These are phyloP conservation scores for Caenorhabditis sp. DNA, from an alignment of 2,888 invertebrate species.

Conservation along the genomic window DNA sequence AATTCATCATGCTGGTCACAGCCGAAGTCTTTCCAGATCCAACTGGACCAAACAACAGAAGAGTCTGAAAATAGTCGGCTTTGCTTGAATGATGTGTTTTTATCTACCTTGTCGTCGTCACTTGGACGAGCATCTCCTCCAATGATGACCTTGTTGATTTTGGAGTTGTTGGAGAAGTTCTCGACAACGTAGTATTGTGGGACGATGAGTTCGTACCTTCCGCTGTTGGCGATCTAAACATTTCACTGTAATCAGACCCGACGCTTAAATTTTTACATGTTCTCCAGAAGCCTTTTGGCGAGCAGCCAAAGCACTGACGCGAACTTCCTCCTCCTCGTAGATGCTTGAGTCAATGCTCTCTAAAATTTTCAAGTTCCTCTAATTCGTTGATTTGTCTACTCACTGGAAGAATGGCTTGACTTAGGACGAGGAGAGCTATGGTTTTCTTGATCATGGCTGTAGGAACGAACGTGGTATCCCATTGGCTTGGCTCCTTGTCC, in stretches of 20 bases:
- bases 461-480: slow-evolving; percentile 54
- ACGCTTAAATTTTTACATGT: slow-evolving; percentile 56
- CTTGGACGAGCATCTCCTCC: slow-evolving; percentile 74
- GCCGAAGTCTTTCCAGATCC: slow-evolving; percentile 76
- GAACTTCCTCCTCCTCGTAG: slow-evolving; percentile 69
- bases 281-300: slow-evolving; percentile 66
- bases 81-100: background rate
- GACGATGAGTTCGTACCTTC: slow-evolving; percentile 64
- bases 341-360: slow-evolving; percentile 66
- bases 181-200: slow-evolving; percentile 68
- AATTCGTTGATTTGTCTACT: background rate
- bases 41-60: slow-evolving; percentile 77
- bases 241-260: background rate
- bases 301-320: slow-evolving; percentile 64
- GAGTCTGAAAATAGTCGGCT: slow-evolving; percentile 51
- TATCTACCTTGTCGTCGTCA: slow-evolving; percentile 74
- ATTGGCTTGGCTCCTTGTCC: slow-evolving; percentile 52
- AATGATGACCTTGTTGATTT: slow-evolving; percentile 74
- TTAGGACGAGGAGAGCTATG: slow-evolving; percentile 33
- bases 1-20: slow-evolving; percentile 76
- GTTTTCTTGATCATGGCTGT: slow-evolving; percentile 44
- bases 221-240: slow-evolving; percentile 62
- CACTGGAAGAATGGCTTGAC: slow-evolving; percentile 53
- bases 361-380: background rate
- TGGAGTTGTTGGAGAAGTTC: slow-evolving; percentile 65